Percentiles rank a stretch among this genome's conserved stretches.
Evolutionary conservation across 2,888 invertebrate species (phyloP).

Genomic region (Notodonta ziczac): DNA sequence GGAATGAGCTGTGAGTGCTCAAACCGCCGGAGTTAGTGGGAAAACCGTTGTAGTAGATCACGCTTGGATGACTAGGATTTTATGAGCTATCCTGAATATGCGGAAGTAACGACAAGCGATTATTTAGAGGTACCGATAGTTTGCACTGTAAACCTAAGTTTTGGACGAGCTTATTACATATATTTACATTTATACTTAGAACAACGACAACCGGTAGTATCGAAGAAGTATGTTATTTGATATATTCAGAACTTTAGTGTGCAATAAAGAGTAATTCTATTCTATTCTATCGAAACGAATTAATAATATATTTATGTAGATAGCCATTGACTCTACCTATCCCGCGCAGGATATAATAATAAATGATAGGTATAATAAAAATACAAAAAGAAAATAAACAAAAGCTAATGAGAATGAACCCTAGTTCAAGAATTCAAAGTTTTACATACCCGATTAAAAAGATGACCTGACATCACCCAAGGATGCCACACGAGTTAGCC

Average conservation of each 20-base stretch:
- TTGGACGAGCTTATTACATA: neutral
- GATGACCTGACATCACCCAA: slow-evolving; percentile 28
- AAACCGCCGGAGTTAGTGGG: neutral
- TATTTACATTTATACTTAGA: no score
- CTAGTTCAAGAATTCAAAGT: neutral
- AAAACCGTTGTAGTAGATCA: slow-evolving; percentile 6
- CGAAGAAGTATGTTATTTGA: no score
- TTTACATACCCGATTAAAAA: slow-evolving; percentile 20
- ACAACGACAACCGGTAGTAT: no score
- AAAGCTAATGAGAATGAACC: no score
- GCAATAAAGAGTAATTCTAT: no score
- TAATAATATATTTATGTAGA: no score
- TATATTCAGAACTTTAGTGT: no score
- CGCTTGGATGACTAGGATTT: neutral
- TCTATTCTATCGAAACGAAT: no score
- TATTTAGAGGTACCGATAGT: neutral
- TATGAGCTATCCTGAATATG: neutral
- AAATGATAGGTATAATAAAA: no score
- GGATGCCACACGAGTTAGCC: slow-evolving; percentile 55
- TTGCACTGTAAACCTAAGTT: neutral
- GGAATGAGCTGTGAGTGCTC: neutral
- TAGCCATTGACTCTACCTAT: no score
- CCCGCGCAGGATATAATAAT: no score
- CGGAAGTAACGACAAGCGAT: neutral
- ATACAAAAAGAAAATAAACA: neutral